phyloP scores from a whole-genome alignment of 2,113 vertebrate species.

The Tor tambroides region DNA sequence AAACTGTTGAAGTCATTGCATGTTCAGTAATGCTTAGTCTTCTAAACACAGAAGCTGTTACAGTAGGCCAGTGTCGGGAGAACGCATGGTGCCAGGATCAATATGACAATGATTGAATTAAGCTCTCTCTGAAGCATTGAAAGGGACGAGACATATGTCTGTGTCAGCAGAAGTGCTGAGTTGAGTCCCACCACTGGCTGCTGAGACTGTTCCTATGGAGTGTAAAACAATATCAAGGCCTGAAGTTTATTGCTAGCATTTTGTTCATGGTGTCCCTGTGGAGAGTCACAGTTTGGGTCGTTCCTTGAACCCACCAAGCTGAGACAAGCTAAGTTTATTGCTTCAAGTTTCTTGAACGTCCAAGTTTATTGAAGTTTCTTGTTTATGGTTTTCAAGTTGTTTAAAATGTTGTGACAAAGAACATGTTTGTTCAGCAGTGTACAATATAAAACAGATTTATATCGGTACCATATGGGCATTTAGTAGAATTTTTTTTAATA shows the following conservation, averaged over 20 bases:
- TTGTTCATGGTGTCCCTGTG: not conserved
- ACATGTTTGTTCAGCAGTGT: not conserved
- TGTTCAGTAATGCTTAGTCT: conserved; percentile 48
- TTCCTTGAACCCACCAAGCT: not conserved
- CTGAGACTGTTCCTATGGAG: not conserved
- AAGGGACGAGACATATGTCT: conserved; percentile 38
- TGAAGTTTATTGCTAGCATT: conserved; percentile 24
- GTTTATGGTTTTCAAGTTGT: not conserved
- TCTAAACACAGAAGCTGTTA: conserved; percentile 22
- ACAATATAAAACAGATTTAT: not conserved
- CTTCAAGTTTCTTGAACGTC: not conserved
- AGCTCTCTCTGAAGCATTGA: conserved; percentile 33
- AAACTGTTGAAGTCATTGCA: conserved; percentile 46
- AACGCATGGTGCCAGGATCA: conserved; percentile 37
- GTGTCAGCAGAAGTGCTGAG: conserved; percentile 37
- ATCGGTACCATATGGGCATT: not conserved
- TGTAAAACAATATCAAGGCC: conserved; percentile 29
- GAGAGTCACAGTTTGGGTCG: not conserved
- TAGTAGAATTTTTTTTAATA: not conserved
- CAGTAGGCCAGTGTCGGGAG: not conserved
- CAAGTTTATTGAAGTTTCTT: not conserved
- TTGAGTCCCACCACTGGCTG: conserved; percentile 5
- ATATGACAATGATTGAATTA: conserved; percentile 56
- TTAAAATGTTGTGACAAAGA: not conserved
- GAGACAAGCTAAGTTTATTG: not conserved